A percentile compares a stretch with the other conserved stretches of the same genome.
phyloP scores from a whole-genome alignment of 2,888 invertebrate species.

The Phengaris arion region DNA sequence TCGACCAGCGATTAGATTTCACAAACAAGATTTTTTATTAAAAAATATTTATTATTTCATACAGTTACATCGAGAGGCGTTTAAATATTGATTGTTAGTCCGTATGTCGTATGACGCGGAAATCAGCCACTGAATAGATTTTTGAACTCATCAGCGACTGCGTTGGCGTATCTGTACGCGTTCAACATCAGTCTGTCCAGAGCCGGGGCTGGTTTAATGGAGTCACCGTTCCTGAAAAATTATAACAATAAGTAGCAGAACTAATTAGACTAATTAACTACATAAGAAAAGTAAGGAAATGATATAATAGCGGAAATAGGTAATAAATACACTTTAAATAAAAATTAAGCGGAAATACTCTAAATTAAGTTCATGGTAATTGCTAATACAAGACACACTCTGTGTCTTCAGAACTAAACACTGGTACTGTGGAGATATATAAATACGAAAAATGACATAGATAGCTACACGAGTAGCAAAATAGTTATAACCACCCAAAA shows the following conservation, averaged over 20 bases:
- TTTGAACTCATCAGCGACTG: constrained; percentile 54
- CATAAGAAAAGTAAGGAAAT: too few species aligned
- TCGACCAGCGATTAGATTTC: not conserved
- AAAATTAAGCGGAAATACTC: too few species aligned
- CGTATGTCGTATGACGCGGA: too few species aligned
- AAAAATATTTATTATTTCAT: not conserved
- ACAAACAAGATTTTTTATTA: not conserved
- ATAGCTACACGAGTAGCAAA: not conserved
- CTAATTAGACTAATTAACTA: too few species aligned
- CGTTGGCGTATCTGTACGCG: constrained; percentile 52
- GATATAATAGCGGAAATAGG: too few species aligned
- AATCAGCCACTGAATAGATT: constrained; percentile 48
- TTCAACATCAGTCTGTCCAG: constrained; percentile 49
- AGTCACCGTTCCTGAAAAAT: constrained; percentile 45
- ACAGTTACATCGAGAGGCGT: not conserved
- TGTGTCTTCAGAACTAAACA: too few species aligned
- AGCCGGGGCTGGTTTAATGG: constrained; percentile 50
- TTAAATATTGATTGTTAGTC: not conserved
- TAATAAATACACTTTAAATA: too few species aligned
- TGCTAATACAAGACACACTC: too few species aligned
- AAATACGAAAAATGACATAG: too few species aligned
- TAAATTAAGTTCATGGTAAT: too few species aligned
- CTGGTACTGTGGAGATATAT: too few species aligned
- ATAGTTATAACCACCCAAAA: not conserved
- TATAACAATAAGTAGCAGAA: not conserved